Evolutionary conservation across 1,140 invertebrate genomes (phyloP), one percentile per base, ranked within the genome.

Genomic region (Ostrea denselamellosa): DNA sequence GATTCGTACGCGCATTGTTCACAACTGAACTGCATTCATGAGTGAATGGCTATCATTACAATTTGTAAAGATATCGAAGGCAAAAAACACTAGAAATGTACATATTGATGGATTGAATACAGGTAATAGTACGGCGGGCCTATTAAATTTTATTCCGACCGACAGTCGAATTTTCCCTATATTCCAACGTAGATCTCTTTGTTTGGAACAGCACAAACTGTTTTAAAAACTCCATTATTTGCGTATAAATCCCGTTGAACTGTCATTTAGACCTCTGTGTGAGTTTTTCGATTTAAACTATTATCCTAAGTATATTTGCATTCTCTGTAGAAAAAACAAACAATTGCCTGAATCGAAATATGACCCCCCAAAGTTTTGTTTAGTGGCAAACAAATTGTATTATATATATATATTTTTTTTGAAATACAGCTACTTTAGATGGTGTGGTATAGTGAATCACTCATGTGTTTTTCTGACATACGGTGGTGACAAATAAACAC

Each of bases 221-320:
- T 34, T 77, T 77, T 44, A 77, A 77, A 71, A 28, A 34, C 28
- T 77, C 68, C 12, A 77, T 77, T 77, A 77, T 77, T 77, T 77
- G 28, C 68, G 14, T 12, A 77, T 28, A 77, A 77, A 28, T 77
- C 25, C 68, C 25, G 28, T 34, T 77, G 68, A 28, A 44, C 25
- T 77, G 25, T 77, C 68, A 77, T 77, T 25, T 77, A 77, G 68
- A 10, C 68, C 28, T 77, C 22, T 28, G 28, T 62, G 56, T 62
- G 25, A 2, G 22, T 25, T 25, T 77, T 34, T 25, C 25, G 68
- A 25, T 77, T 44, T 44, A 77, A 77, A 34, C 68, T 77, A 28
- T 77, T 34, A 77, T 77, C 68, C 22, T 77, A 25, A 28, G 68
- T 77, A 44, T 77, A 34, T 77, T 77, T 77, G 25, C 68, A 77